These are phyloP conservation scores for Synchiropus splendidus DNA, from an alignment of 2,113 vertebrate species.

Conservation along the genomic window DNA sequence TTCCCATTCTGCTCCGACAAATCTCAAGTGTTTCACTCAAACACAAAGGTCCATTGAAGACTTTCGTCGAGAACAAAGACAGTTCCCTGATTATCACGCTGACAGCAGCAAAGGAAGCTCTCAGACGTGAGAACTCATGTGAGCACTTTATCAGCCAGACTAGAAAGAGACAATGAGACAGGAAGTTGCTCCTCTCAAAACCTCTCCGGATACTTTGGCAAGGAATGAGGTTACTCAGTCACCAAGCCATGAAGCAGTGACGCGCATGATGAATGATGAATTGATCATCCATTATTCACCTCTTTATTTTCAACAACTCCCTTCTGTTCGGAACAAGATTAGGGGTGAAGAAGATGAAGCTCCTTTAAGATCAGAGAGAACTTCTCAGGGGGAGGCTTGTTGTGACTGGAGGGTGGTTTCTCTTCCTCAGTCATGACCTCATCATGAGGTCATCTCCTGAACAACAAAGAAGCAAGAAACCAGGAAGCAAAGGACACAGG, in stretches of 20 bases:
- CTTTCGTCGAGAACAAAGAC: neutral
- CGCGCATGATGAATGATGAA: conserved; percentile 33
- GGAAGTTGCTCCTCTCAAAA: conserved; percentile 14
- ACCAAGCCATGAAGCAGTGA: conserved; percentile 20
- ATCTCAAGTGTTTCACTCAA: too few species aligned
- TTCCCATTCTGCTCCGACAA: too few species aligned
- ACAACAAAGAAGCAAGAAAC: too few species aligned
- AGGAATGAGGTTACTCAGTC: conserved; percentile 44
- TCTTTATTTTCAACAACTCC: conserved; percentile 9
- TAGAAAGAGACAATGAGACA: conserved; percentile 5
- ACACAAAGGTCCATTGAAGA: neutral
- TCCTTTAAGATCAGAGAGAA: conserved; percentile 1
- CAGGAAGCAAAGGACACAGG: too few species aligned
- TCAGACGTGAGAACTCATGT: neutral
- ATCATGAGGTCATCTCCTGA: conserved; percentile 13
- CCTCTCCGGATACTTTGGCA: conserved; percentile 26
- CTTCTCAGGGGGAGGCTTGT: conserved; percentile 9
- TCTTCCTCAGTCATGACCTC: conserved; percentile 32
- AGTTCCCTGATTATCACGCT: neutral
- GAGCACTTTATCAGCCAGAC: conserved; percentile 5
- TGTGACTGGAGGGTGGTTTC: conserved; percentile 14
- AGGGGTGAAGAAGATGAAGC: neutral
- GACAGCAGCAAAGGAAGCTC: too few species aligned
- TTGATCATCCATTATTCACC: conserved; percentile 29
- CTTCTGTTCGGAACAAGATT: conserved; percentile 11